Base-by-base conservation (phyloP, 2,113 vertebrate genomes). In the Dasyprocta punctata region DNA sequence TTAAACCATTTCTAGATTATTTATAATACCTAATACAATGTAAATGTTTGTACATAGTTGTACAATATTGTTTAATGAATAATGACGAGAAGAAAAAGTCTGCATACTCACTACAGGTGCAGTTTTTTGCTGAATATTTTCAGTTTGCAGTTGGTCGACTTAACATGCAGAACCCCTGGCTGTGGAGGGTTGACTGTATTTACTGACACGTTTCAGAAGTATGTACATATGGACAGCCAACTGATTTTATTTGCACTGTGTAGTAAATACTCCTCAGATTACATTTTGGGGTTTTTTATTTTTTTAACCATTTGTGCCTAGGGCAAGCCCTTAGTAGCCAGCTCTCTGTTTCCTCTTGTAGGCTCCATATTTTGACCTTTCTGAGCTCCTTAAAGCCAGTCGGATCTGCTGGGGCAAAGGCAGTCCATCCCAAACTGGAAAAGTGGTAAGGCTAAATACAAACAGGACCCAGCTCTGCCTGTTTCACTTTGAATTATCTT, bases 351-450 rank as follows among this genome's bases (percentile, higher is more conserved):
- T 73, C 65, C 89, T 97, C 60, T 95, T 38, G 4, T 93, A 96
- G 91, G 82, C n/a, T 83, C 33, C 86, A 73, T 56, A 56, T 84
- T 92, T 96, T 80, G 88, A 44, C 65, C 60, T 96, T 95, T 97
- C 81, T 95, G 69, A 85, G 56, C 30, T 91, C 54, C 71, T 78
- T 69, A 94, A 88, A 91, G 82, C 75, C 47, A 41, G 11, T 94
- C 84, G 87, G 56, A 61, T 86, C 94, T 91, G 44, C 78, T 78
- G 81, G 88, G 52, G 58, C 69, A 87, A 92, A 96, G 61, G n/a
- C 84, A 95, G 69, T 81, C 52, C 82, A 91, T 19, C 47, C 58
- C 75, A 91, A 87, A 93, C 71, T 92, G 86, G 91, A 82, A 77
- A 86, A 92, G 44, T 73, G 94, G 38, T 90, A 82, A 98, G 38